These are phyloP conservation scores for Athalia rosae DNA, from an alignment of 2,888 invertebrate genomes.

Conservation along the genomic window DNA sequence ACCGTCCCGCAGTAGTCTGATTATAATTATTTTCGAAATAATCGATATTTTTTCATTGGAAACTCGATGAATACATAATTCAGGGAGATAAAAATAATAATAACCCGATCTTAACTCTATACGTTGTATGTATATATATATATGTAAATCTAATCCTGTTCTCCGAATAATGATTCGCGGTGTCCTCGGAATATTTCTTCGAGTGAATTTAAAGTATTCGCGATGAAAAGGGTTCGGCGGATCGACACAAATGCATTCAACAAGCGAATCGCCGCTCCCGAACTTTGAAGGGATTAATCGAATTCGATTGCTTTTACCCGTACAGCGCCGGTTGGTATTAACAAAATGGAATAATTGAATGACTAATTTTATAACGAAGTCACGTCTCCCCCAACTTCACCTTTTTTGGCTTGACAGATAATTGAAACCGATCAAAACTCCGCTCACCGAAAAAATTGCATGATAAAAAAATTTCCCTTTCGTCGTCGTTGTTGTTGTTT, in stretches of 20 bases:
- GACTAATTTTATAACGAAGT: slow-evolving; percentile 17
- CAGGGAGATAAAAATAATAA: too few species aligned
- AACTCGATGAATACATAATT: too few species aligned
- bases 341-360: slow-evolving; percentile 16
- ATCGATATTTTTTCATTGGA: too few species aligned
- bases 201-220: not conserved
- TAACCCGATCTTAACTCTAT: too few species aligned
- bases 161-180: too few species aligned
- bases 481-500: too few species aligned
- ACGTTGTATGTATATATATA: too few species aligned
- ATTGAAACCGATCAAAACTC: slow-evolving; percentile 16
- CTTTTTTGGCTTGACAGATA: not conserved
- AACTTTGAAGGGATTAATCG: not conserved
- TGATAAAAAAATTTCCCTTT: too few species aligned
- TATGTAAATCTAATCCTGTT: too few species aligned
- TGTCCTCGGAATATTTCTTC: not conserved
- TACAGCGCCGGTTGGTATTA: not conserved
- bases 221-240: not conserved
- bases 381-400: not conserved
- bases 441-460: not conserved
- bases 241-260: not conserved
- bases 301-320: not conserved
- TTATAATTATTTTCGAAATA: too few species aligned
- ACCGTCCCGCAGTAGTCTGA: too few species aligned
- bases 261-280: slow-evolving; percentile 1